Percentiles rank a stretch among this genome's conserved stretches.
These are phyloP conservation scores for Solea solea DNA, from an alignment of 2,113 vertebrate species.

Conservation along the genomic window DNA sequence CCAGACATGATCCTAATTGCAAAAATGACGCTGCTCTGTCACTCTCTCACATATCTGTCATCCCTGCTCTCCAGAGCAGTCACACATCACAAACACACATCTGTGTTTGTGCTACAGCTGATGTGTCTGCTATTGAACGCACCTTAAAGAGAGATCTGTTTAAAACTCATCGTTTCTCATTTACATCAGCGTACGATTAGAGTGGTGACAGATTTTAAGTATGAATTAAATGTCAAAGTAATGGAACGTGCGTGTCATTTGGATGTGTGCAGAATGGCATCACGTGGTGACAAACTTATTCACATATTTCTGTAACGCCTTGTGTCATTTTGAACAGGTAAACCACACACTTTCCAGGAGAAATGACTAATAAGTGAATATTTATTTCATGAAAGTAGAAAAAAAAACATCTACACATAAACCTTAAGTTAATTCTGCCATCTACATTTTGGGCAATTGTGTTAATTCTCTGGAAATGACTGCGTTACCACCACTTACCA, in stretches of 20 bases:
- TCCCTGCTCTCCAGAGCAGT: constrained; percentile 18
- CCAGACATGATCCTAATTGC: constrained; percentile 73
- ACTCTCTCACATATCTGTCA: constrained; percentile 37
- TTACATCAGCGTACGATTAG: not conserved
- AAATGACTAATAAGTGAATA: too few species aligned
- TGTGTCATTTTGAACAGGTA: too few species aligned
- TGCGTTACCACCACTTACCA: not conserved
- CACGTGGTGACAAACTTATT: too few species aligned
- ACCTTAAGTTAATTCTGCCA: too few species aligned
- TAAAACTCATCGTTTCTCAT: not conserved
- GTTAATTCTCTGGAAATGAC: too few species aligned
- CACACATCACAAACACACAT: constrained; percentile 25
- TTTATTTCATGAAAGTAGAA: too few species aligned
- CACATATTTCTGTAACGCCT: too few species aligned
- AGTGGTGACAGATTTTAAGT: not conserved
- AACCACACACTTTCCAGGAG: too few species aligned
- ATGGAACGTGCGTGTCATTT: not conserved
- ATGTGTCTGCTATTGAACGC: not conserved
- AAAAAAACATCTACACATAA: too few species aligned
- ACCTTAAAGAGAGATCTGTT: not conserved
- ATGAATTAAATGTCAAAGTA: not conserved
- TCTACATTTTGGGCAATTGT: too few species aligned
- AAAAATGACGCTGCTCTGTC: constrained; percentile 56
- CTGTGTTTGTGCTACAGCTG: not conserved
- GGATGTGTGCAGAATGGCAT: not conserved